These are phyloP conservation scores for Epiblema foenella DNA, from an alignment of 2,888 invertebrate species.

Conservation along the genomic window DNA sequence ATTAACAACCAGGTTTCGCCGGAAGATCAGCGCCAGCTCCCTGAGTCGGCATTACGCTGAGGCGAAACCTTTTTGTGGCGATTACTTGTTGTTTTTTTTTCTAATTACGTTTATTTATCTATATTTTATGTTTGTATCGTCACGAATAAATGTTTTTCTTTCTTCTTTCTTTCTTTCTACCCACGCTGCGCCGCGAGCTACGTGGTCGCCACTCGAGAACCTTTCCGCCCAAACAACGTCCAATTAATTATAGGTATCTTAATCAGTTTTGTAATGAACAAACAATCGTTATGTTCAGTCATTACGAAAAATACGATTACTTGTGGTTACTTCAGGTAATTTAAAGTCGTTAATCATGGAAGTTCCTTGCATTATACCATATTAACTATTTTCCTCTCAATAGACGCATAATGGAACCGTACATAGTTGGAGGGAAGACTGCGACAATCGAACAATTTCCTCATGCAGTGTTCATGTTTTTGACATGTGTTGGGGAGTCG, in stretches of 20 bases:
- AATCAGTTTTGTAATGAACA: conserved; percentile 3
- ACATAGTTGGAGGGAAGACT: conserved; percentile 2
- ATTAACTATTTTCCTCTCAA: not conserved
- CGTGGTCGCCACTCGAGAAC: no score
- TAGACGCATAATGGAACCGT: not conserved
- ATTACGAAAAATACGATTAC: not conserved
- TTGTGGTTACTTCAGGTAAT: not conserved
- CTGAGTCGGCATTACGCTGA: no score
- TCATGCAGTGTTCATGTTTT: conserved; percentile 6
- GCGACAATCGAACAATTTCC: conserved; percentile 15
- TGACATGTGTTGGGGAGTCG: not conserved
- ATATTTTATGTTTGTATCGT: no score
- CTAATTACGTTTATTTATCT: no score
- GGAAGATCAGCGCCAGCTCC: no score
- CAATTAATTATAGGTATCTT: not conserved
- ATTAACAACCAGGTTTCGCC: no score
- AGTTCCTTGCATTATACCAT: not conserved
- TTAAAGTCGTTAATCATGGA: not conserved
- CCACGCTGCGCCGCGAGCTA: no score
- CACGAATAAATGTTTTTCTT: no score
- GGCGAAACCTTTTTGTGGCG: no score
- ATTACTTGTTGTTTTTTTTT: no score
- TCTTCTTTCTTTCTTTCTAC: no score
- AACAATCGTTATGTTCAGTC: not conserved
- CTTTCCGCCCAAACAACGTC: no score